A percentile compares a stretch with the other conserved stretches of the same genome.
Conservation (phyloP, 2,113 vertebrate genomes). For the Nicator chloris region DNA sequence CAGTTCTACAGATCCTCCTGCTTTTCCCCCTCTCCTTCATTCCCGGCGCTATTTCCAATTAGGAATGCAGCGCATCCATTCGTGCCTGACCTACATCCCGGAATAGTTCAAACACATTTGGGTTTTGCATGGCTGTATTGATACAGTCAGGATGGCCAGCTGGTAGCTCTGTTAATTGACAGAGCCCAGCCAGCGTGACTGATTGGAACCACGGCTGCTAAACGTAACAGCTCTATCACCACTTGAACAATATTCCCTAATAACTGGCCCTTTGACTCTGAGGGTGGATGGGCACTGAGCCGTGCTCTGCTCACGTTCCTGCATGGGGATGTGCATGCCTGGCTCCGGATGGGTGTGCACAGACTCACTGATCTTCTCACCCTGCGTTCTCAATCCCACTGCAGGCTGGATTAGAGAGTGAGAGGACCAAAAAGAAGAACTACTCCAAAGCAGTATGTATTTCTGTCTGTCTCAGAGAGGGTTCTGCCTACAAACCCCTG, state of each 20-base stretch:
- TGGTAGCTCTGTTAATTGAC: constrained; percentile 13
- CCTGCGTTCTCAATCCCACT: not conserved
- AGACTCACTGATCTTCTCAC: not conserved
- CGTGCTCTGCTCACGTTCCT: not conserved
- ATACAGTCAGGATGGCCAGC: not conserved
- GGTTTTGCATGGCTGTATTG: not conserved
- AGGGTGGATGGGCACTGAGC: not conserved
- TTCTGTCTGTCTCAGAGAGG: not conserved
- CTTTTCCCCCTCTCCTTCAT: not conserved
- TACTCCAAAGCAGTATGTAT: constrained; percentile 69
- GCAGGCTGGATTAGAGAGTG: constrained; percentile 66
- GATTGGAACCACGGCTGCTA: not conserved
- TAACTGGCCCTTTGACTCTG: not conserved
- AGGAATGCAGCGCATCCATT: not conserved
- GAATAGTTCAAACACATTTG: not conserved
- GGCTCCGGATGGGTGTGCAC: not conserved
- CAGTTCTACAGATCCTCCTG: not conserved
- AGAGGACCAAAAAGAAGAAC: constrained; percentile 77
- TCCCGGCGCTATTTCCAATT: fast-evolving
- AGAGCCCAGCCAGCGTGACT: not conserved
- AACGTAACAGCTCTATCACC: not conserved
- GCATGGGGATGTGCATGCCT: not conserved
- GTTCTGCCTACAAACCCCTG: not conserved
- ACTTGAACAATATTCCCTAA: not conserved
- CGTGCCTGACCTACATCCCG: constrained; percentile 4